Base-by-base conservation (phyloP, 1,140 invertebrate genomes). In the Achatina immaculata region DNA sequence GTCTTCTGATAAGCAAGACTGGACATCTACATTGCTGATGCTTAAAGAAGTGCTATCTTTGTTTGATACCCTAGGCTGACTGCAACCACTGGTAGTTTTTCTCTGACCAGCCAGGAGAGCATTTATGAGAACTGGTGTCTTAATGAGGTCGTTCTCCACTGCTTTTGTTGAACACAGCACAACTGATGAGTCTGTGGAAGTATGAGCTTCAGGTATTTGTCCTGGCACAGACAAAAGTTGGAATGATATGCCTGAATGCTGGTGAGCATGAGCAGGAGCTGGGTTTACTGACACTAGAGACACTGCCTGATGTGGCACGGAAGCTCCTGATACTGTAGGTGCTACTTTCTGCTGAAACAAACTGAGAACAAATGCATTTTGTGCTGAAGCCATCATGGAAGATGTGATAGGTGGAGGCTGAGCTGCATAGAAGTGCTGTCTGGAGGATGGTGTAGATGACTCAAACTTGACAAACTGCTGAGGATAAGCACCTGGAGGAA, bases 81-180 rank as follows among this genome's bases (percentile, higher is more conserved):
- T 2, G 4, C n/a, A 14, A 21, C 65, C 14, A 9, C 3, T 1
- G 6, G 38, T 9, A 34, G 38, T 6, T 43, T 42, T 40, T 75
- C 7, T 81, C 82, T 58, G 74, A 78, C 76, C 68, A 75, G 71
- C 84, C 58, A 80, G 80, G 66, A 45, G 72, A 66, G 31, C 51
- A 51, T 77, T 55, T 36, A 77, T 19, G 19, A 78, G 31, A 1
- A 43, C 62, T 7, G 58, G 58, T 6, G 76, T 78, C 62, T 78
- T 78, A 42, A 48, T 78, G 38, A 68, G 42, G n/a, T 78, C 38
- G 1, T 68, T 40, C n/a, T 65, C 74, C 36, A 65, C 80, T 48
- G 74, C 79, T 21, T 9, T 3, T 62, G 28, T 31, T 62, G 58
- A 34, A 34, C 19, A 62, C 4, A 34, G 1, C 0, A 62, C 58